Evolutionary conservation across 1,140 invertebrate genomes (phyloP).

Genomic region (Epicauta chinensis): DNA sequence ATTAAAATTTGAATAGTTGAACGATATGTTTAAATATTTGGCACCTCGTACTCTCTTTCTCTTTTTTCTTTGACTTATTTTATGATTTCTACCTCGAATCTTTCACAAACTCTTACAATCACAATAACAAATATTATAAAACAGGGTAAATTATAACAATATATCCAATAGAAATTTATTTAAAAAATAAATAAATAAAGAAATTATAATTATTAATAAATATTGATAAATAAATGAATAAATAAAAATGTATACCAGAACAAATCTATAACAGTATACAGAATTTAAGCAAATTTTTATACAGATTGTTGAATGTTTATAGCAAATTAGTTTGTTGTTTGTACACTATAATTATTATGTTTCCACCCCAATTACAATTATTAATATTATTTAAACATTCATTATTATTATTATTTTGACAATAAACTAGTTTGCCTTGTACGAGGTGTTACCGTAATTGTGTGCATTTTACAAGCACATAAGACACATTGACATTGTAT

Average conservation of each 20-base stretch:
- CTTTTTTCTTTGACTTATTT: constrained; percentile 16
- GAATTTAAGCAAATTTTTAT: not conserved
- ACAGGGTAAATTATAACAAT: constrained; percentile 39
- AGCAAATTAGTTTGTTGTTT: constrained; percentile 12
- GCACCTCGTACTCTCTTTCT: constrained; percentile 35
- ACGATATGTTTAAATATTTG: constrained; percentile 1
- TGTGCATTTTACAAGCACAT: constrained; percentile 16
- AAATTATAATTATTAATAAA: too few species aligned
- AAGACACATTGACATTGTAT: not conserved
- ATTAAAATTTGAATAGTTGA: not conserved
- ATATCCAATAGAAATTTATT: constrained; percentile 30
- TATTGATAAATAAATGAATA: too few species aligned
- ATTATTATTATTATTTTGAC: not conserved
- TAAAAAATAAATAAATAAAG: not conserved
- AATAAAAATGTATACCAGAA: constrained; percentile 30
- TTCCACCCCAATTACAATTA: not conserved
- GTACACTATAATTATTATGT: not conserved
- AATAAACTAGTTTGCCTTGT: constrained; percentile 22
- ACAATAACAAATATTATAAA: constrained; percentile 6
- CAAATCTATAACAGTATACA: constrained; percentile 23
- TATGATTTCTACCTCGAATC: not conserved
- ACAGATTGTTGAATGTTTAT: constrained; percentile 1
- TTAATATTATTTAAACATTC: too few species aligned
- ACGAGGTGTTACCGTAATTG: constrained; percentile 33
- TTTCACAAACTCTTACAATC: too few species aligned